phyloP scores from a whole-genome alignment of 2,888 invertebrate species.

The Zygothrica quintamaculata region DNA sequence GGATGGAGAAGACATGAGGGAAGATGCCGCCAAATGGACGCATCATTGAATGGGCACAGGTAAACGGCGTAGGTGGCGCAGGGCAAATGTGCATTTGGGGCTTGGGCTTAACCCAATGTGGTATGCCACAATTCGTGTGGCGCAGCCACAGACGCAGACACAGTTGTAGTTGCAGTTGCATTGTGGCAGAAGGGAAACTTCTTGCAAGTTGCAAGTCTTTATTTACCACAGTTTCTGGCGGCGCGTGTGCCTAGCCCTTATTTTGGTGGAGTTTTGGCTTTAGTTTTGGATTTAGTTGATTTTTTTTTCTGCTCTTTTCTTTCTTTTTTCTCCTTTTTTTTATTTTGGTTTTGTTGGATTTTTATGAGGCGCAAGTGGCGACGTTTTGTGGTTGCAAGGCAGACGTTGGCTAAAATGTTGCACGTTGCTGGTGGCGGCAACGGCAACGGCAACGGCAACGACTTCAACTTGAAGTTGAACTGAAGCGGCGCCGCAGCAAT shows the following conservation, averaged over 20 bases:
- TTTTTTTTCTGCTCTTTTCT: slow-evolving; percentile 18
- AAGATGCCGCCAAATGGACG: slow-evolving; percentile 59
- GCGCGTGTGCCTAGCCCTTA: slow-evolving; percentile 81
- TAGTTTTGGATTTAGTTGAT: slow-evolving; percentile 29
- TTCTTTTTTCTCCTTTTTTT: slow-evolving; percentile 19
- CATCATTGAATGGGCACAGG: slow-evolving; percentile 32
- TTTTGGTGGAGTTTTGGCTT: slow-evolving; percentile 50
- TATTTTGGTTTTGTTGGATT: slow-evolving; percentile 40
- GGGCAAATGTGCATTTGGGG: slow-evolving; percentile 60
- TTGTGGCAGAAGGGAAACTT: slow-evolving; percentile 27
- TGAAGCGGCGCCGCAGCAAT: slow-evolving; percentile 79
- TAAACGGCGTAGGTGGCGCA: slow-evolving; percentile 67
- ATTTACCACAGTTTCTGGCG: slow-evolving; percentile 47
- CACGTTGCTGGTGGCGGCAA: slow-evolving; percentile 68
- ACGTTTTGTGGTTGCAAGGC: slow-evolving; percentile 80
- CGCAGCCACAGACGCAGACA: slow-evolving; percentile 20
- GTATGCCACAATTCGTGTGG: slow-evolving; percentile 26
- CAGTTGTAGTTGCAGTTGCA: slow-evolving; percentile 18
- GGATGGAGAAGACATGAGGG: no score
- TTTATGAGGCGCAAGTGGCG: slow-evolving; percentile 80
- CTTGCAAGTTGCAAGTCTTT: slow-evolving; percentile 33
- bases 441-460: slow-evolving; percentile 32
- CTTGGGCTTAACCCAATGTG: slow-evolving; percentile 49
- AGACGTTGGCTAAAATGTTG: slow-evolving; percentile 79
- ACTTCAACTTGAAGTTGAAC: slow-evolving; percentile 47